Evolutionary conservation across 2,888 invertebrate genomes (phyloP), one percentile per base, ranked within the genome.

Genomic region (Baronia brevicornis): DNA sequence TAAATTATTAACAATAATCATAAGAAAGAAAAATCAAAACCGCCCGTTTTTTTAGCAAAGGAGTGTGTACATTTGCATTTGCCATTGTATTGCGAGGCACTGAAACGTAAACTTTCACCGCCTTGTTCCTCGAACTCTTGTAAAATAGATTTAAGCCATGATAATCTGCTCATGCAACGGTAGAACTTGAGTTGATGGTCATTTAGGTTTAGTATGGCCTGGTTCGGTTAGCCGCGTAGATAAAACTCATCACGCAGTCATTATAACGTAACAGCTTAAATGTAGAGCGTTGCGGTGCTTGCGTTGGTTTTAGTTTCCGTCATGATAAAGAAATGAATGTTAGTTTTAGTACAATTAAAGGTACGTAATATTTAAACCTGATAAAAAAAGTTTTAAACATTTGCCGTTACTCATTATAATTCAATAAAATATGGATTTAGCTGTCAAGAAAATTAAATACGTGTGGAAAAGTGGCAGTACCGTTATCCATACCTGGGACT

Each of bases 201-300:
- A 38, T 36, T 29, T 28, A 13, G 20, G 38, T 32, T 39, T 10
- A 21, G 39, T 18, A 22, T 22, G 34, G 35, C 19, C 33, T 45
- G 49, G 62, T 55, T 60, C 59, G 57, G 54, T 54, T 44, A 48
- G 36, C 40, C 57, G 60, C 41, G 49, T 51, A 57, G 60, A 47
- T 55, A 51, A 58, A 51, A 32, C 24, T 48, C 54, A 51, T 43
- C 50, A 48, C 41, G 41, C 43, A 51, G 38, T 55, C 58, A 60
- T 60, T 60, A 55, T 52, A 62, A 59, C 61, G 53, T 59, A 60
- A 61, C 41, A 31, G 41, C 37, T 44, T 74, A 72, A 73, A 73
- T 70, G 74, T 73, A 66, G 52, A 43, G 25, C 61, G 68, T 71
- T 60, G 52, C 73, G 69, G 62, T 68, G 49, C 46, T 44, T 60